A percentile compares a stretch with the other conserved stretches of the same genome.
Conservation (phyloP, 2,888 invertebrate species). For the Loripinus fragilis region DNA sequence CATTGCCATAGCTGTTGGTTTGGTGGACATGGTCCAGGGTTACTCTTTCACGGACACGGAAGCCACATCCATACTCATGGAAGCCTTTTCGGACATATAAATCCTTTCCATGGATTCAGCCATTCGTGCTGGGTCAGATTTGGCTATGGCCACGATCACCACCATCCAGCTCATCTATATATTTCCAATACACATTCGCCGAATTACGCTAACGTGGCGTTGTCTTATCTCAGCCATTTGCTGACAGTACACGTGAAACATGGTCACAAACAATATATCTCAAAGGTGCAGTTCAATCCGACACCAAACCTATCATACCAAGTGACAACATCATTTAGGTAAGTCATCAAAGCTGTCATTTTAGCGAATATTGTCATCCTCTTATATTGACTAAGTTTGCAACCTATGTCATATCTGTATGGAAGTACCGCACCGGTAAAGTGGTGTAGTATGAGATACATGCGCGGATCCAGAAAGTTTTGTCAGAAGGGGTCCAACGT, state of each 20-base stretch:
- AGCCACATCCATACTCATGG: neutral
- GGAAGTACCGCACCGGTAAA: no score
- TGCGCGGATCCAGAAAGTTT: no score
- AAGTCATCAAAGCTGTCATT: no score
- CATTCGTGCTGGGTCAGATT: neutral
- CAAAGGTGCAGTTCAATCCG: neutral
- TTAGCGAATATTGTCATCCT: no score
- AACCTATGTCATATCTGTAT: no score
- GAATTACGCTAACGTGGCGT: neutral
- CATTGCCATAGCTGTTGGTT: neutral
- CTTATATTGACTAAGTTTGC: no score
- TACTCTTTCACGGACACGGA: neutral
- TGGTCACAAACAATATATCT: no score
- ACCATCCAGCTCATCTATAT: neutral
- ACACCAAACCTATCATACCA: neutral
- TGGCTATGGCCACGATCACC: neutral
- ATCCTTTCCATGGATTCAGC: conserved; percentile 1
- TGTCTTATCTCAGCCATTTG: no score
- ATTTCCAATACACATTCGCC: neutral
- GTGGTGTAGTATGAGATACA: no score
- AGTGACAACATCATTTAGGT: neutral
- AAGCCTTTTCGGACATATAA: neutral
- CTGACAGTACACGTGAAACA: no score
- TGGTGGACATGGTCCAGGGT: neutral
- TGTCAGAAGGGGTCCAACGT: no score